These are phyloP conservation scores for Euplagia quadripunctaria DNA, from an alignment of 2,888 invertebrate species.

Conservation along the genomic window DNA sequence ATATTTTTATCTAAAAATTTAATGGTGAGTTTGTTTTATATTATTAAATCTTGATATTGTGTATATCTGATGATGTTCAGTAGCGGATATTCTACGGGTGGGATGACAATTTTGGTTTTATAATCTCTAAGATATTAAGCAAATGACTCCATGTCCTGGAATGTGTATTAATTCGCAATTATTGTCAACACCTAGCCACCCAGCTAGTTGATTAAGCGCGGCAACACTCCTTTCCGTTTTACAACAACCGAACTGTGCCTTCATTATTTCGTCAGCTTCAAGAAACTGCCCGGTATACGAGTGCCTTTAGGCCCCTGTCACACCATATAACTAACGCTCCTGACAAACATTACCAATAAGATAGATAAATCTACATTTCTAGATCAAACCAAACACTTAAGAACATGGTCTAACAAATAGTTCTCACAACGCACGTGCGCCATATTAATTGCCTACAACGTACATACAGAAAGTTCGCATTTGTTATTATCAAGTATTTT, in stretches of 20 bases:
- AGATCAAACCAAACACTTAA: slow-evolving; percentile 40
- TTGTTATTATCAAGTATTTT: slow-evolving; percentile 69
- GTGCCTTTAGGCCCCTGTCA: slow-evolving; percentile 12
- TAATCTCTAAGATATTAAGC: too few relatives aligned
- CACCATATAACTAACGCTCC: slow-evolving; percentile 24
- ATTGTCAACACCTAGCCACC: too few relatives aligned
- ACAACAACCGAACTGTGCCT: background rate
- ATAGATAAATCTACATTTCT: slow-evolving; percentile 26
- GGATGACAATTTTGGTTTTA: too few relatives aligned
- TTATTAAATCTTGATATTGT: too few relatives aligned
- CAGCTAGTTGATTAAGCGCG: background rate
- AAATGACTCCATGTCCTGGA: too few relatives aligned
- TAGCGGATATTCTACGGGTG: too few relatives aligned
- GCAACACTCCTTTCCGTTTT: background rate
- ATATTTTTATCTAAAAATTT: too few relatives aligned
- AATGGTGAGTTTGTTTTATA: too few relatives aligned
- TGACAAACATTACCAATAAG: slow-evolving; percentile 31
- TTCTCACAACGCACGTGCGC: slow-evolving; percentile 71
- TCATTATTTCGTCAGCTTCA: background rate
- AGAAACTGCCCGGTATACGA: background rate
- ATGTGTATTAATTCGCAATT: too few relatives aligned
- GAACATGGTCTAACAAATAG: slow-evolving; percentile 36
- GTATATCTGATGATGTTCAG: too few relatives aligned
- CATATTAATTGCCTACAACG: slow-evolving; percentile 76
- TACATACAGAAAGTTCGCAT: slow-evolving; percentile 67